These are phyloP conservation scores for Pagrus major DNA, from an alignment of 2,113 vertebrate genomes.

Conservation along the genomic window DNA sequence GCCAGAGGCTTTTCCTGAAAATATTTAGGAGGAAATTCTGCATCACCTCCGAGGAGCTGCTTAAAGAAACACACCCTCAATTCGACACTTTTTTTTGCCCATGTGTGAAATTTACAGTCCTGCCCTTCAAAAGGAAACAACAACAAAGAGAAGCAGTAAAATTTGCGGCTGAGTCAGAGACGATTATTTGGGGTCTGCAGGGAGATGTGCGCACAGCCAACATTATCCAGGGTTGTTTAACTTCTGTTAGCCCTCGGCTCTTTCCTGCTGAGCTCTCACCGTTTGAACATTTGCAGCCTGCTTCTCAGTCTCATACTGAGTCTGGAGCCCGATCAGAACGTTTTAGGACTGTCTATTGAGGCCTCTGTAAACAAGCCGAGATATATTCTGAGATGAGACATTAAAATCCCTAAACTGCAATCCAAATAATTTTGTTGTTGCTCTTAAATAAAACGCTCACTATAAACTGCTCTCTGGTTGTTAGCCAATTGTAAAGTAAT, in stretches of 20 bases:
- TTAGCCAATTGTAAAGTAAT: neutral
- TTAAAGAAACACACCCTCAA: constrained; percentile 50
- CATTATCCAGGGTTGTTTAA: constrained; percentile 26
- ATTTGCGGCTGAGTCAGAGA: constrained; percentile 44
- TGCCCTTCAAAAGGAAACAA: constrained; percentile 22
- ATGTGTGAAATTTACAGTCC: constrained; percentile 9
- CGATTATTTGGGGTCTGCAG: constrained; percentile 26
- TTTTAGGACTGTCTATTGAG: neutral
- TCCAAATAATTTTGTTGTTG: constrained; percentile 15
- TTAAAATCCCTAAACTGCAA: neutral
- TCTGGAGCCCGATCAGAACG: constrained; percentile 27
- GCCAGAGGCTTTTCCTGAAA: constrained; percentile 59
- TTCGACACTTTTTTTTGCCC: neutral
- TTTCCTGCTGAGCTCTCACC: constrained; percentile 21
- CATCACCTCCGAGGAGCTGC: constrained; percentile 41
- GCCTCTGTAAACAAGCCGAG: constrained; percentile 1
- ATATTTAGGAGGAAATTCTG: constrained; percentile 58
- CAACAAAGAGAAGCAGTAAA: constrained; percentile 48
- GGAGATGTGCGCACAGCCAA: constrained; percentile 31
- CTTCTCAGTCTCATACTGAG: neutral
- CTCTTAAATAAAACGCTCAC: neutral
- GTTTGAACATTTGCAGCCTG: constrained; percentile 31
- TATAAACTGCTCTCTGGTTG: neutral
- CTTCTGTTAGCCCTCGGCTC: constrained; percentile 5
- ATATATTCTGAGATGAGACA: neutral